Evolutionary conservation across 2,113 vertebrate species (phyloP), one percentile per base, ranked within the genome.

Genomic region (Bubo scandiacus): DNA sequence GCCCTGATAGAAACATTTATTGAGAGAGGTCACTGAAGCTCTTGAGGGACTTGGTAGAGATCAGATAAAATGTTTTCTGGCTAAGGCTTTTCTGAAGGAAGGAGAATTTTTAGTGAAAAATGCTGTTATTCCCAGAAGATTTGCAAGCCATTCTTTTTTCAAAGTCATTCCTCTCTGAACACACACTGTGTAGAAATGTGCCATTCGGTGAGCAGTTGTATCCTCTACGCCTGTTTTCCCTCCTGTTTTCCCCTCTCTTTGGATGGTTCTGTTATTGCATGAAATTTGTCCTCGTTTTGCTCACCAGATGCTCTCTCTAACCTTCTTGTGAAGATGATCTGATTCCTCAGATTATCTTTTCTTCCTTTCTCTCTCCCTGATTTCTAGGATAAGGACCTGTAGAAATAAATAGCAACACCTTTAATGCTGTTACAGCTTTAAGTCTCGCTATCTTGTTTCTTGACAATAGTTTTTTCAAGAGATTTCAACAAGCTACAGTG

Each of bases 21-120:
- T 88, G 78, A 85, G 55, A 55, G 61, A 85, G 58, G 87, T 83
- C 63, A 52, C 55, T 86, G 84, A 95, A 91, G 78, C 74, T 94
- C 62, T 85, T 73, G 78, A 94, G 74, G 59, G 67, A 85, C 47
- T 21, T 82, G 45, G 58, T n/a, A 55, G 54, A 90, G 71, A 77
- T 79, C 54, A 83, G 74, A 63, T 82, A n/a, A 89, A 91, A 73
- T 57, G 9, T 82, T 91, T 94, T 92, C 55, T 91, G 66, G 29
- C 45, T 51, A 51, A 88, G 34, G 42, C 71, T 34, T 93, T 95
- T 91, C 62, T 89, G 78, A 94, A 94, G 40, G 70, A 80, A 73
- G 34, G 58, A 79, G 42, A 72, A 47, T 47, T 93, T 90, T 81
- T 73, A 43, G 45, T 80, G 67, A 73, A 89, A 87, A 67, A 26